Evolutionary conservation across 2,888 invertebrate species (phyloP), one percentile per base, ranked within the genome.

Genomic region (Melipona bicolor): DNA sequence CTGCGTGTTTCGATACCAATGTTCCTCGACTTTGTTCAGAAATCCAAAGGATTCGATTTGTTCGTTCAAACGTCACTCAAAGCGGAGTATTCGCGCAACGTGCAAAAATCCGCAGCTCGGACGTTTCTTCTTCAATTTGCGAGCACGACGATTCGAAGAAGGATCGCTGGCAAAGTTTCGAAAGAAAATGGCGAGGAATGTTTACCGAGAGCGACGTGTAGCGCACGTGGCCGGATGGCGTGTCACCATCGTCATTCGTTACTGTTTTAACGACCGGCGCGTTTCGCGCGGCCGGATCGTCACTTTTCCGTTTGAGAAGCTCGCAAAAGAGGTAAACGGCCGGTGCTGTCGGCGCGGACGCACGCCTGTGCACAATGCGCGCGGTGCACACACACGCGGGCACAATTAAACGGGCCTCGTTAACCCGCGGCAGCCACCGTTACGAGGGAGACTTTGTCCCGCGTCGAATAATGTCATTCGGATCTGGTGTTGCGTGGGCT

Each of bases 321-420:
- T 61, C 65, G 79, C 76, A 56, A 79, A 85, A 84, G 79, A 73
- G 84, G 74, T 70, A 74, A 83, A 54, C 24, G 78, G 64, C 21
- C 21, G 36, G 36, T 32, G 36, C 36, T 79, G 75, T 52, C 72
- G 43, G 62, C 65, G 59, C 71, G 61, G 50, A 5, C 49, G 24
- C 75, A 43, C 49, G 15, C 24, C 43, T 11, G 24, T 52, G 3
- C 17, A 36, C 21, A 27, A 52, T 61, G 24, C 43, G 43, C 43
- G 43, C 32, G 32, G 32, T 4, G 32, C 43, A 43, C 43, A 61
- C 17, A 52, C 70, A 36, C 54, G 9, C 43, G 43, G 9, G 11
- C 9, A 9, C 76, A 80, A 79, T 85, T 85, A 85, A 84, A 85
- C 65, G 43, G 43, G 73, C 79, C 79, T 84, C 84, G 84, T 84